Evolutionary conservation across 2,113 vertebrate species (phyloP), one percentile per base, ranked within the genome.

Genomic region (Gymnogyps californianus): DNA sequence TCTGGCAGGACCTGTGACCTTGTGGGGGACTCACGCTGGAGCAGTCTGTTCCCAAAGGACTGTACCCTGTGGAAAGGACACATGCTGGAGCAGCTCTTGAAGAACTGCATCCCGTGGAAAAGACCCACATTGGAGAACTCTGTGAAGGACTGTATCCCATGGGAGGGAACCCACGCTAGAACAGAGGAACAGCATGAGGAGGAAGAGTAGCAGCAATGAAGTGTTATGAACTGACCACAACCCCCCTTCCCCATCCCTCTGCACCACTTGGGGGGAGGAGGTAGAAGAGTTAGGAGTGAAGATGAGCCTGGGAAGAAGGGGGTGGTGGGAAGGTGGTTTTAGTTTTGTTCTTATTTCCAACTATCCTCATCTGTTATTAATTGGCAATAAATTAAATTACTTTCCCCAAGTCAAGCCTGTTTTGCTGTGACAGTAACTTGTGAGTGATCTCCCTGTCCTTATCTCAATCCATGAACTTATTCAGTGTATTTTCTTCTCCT

Each of bases 231-330:
- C 20, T 49, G 59, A 52, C 16, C 49, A 66, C 20, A 65, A 20
- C 5, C n/a, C 14, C 3, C 1, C 7, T 47, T 87, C 15, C 26
- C 10, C 13, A 44, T 46, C 0, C 0, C 9, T 5, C 10, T 64
- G 10, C 7, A 3, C 38, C 21, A 3, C 13, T 38, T 42, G 28
- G 1, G 1, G 5, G 14, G 7, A 86, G 26, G 21, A 79, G 8
- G 6, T 29, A 40, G n/a, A 69, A 47, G 31, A 78, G 7, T 13
- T 28, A 76, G 26, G 36, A 67, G 2, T 49, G 38, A 77, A 72
- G 38, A 44, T 54, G 31, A 81, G 13, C 20, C 22, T 5, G 2
- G 6, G 16, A 55, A 77, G 10, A 76, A 65, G 7, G 7, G 2
- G 3, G 1, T 36, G 8, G 8, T 72, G n/a, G 44, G 44, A 69